Conservation (phyloP, 53 echinoderm and acorn worm species). For the Arbacia lixula region DNA sequence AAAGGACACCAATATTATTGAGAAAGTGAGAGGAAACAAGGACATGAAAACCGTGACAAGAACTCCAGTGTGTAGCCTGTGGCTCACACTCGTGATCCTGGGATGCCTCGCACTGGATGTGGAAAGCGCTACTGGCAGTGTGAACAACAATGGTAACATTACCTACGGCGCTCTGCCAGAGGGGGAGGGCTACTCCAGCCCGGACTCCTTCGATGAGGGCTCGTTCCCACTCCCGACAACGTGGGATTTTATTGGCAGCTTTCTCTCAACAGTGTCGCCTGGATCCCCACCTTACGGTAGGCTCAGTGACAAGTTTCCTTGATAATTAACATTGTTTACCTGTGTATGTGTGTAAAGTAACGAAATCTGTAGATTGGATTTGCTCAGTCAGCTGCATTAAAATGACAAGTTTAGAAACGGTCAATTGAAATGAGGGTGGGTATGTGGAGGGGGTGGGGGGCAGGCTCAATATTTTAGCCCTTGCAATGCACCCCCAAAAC, state of each 20-base stretch:
- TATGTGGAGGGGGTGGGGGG: no score
- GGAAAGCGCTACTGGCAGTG: not conserved
- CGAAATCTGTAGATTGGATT: no score
- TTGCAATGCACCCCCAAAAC: no score
- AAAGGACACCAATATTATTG: no score
- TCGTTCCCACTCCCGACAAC: slow-evolving; percentile 78
- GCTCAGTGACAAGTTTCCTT: no score
- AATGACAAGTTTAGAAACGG: no score
- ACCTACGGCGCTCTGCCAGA: slow-evolving; percentile 65
- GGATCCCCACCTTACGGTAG: slow-evolving; percentile 87
- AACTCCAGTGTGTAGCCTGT: slow-evolving; percentile 1
- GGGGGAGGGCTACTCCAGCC: slow-evolving; percentile 47
- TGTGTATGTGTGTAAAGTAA: no score
- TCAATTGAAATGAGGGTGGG: no score
- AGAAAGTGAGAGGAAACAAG: not conserved
- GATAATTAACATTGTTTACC: no score
- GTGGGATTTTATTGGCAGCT: slow-evolving; percentile 82
- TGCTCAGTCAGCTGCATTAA: no score
- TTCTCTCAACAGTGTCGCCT: slow-evolving; percentile 83
- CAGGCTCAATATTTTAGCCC: no score
- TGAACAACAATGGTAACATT: slow-evolving; percentile 62
- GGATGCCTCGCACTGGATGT: not conserved
- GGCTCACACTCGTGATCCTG: not conserved
- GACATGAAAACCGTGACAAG: slow-evolving; percentile 7
- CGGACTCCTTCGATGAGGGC: slow-evolving; percentile 64